Base-by-base conservation (phyloP, 2,797 vertebrate species). In the Hylomyscus alleni region DNA sequence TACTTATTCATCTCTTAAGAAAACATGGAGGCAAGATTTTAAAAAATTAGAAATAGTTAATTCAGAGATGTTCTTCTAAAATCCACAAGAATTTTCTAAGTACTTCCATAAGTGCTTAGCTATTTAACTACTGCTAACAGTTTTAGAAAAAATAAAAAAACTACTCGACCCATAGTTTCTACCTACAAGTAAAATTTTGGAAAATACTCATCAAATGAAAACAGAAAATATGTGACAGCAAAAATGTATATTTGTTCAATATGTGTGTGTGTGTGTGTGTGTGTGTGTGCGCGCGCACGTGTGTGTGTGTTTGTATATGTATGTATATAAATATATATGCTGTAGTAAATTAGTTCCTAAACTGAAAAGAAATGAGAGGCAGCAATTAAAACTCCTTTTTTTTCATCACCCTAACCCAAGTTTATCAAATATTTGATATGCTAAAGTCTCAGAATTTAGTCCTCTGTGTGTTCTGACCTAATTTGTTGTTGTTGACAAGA, bases 141-240 rank as follows among this genome's bases (percentile, higher is more conserved):
- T 47, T 83, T 62, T 90, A 85, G 65, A 77, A 82, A 82, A 77
- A 93, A 24, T 7, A 50, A 44, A 17, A 24, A 60, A 52, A 60
- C 31, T 90, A 17, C 50, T 84, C 19, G 92, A 67, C 81, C 24
- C 85, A 24, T 47, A 50, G 11, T 15, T 87, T 62, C 17, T 89
- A 4, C 91, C 19, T 89, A n/a, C 17, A 31, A 65, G n/a, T 0
- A 94, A 85, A 58, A 24, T 90, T 75, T 44, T 37, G 24, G 60
- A 67, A 92, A 89, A 34, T 34, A 69, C 58, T 91, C 95, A 5
- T 90, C 22, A 96, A 60, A 91, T 87, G 62, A 72, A 96, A 93
- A 31, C 24, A 44, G 10, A 73, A 75, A 83, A 47, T 62, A 87
- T 22, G 17, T 96, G 47, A 78, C 4, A 93, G 1, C 2, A 73